Evolutionary conservation across 2,888 invertebrate genomes (phyloP).

Genomic region (Machimus rusticus): DNA sequence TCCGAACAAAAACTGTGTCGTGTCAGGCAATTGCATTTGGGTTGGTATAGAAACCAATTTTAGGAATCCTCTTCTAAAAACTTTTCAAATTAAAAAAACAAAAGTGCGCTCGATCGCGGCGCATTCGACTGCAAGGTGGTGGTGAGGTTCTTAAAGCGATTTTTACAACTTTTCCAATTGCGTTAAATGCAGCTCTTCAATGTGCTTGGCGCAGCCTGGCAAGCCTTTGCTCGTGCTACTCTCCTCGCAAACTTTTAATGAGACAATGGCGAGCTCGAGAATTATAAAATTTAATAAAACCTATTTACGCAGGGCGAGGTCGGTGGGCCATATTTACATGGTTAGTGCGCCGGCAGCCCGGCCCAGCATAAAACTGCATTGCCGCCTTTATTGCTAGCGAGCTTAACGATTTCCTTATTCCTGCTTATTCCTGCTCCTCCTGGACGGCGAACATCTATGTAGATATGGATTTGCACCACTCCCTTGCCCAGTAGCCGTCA

Average conservation of each 20-base stretch:
- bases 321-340: neutral
- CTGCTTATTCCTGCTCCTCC: neutral
- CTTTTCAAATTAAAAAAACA: neutral
- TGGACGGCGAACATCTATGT: neutral
- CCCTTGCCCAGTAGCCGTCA: neutral
- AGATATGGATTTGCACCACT: neutral
- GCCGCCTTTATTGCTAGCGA: neutral
- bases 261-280: neutral
- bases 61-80: neutral
- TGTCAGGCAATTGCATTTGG: neutral
- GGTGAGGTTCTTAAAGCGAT: neutral
- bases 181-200: neutral
- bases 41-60: neutral
- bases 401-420: neutral
- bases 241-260: neutral
- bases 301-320: neutral
- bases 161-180: neutral
- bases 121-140: neutral
- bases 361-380: neutral
- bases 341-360: neutral
- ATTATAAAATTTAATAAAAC: slow-evolving; percentile 3
- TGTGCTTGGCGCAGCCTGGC: neutral
- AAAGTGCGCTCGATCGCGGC: neutral
- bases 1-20: neutral
- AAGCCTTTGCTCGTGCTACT: neutral